A percentile compares a stretch with the other conserved stretches of the same genome.
phyloP scores from a whole-genome alignment of 2,797 vertebrate species.

The Enteromius fasciolatus region DNA sequence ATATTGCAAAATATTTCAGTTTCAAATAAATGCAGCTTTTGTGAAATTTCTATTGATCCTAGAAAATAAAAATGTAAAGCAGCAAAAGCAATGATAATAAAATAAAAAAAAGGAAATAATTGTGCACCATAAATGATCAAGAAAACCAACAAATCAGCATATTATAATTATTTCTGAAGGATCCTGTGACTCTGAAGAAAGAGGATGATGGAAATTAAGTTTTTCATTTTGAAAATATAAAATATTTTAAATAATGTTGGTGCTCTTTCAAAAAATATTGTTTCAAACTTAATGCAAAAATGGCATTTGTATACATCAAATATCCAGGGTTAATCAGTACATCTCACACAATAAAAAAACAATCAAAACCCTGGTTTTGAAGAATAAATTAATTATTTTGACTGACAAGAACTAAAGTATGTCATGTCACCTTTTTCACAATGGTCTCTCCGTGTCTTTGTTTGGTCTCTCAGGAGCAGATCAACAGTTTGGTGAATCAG shows the following conservation, averaged over 20 bases:
- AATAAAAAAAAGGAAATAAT: not conserved
- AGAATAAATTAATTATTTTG: not conserved
- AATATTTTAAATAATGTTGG: not conserved
- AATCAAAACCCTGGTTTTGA: not conserved
- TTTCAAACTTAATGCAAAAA: not conserved
- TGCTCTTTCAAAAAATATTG: not conserved
- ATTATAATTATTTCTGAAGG: not conserved
- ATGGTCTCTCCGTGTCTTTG: not conserved
- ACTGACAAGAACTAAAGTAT: not conserved
- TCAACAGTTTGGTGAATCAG: conserved; percentile 95
- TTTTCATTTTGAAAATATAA: not conserved
- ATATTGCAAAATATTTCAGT: not conserved
- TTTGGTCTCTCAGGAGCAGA: conserved; percentile 86
- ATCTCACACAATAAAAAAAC: not conserved
- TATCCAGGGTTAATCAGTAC: not conserved
- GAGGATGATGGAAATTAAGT: not conserved
- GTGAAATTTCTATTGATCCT: not conserved
- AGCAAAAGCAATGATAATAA: not conserved
- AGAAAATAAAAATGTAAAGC: not conserved
- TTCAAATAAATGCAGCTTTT: not conserved
- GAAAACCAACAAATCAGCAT: not conserved
- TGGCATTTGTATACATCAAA: not conserved
- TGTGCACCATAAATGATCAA: not conserved
- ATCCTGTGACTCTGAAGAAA: not conserved
- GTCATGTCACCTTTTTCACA: not conserved